Conservation (phyloP, 2,113 vertebrate species). For the Falcunculus frontatus region DNA sequence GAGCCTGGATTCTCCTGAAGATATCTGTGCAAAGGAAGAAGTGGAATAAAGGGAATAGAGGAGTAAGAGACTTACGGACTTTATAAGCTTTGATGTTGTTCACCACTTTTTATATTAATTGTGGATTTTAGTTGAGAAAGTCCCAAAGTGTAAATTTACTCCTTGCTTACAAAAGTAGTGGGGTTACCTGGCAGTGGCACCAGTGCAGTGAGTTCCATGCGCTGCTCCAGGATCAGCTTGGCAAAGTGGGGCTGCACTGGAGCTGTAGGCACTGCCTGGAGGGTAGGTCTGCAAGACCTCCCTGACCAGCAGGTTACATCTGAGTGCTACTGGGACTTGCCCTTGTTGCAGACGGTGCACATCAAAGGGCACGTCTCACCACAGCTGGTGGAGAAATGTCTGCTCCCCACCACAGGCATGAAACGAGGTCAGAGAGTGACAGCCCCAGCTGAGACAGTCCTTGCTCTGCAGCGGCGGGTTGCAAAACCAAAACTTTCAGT, state of each 20-base stretch:
- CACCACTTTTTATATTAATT: background rate
- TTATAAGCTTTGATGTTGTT: background rate
- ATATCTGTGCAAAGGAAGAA: background rate
- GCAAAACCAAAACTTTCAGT: background rate
- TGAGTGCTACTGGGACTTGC: background rate
- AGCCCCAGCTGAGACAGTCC: background rate
- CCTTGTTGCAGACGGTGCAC: background rate
- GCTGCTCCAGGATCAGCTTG: fast-evolving
- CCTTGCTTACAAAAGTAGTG: background rate
- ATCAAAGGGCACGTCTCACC: background rate
- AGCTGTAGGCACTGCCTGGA: background rate
- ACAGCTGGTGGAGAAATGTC: background rate
- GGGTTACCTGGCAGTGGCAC: background rate
- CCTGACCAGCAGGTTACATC: fast-evolving
- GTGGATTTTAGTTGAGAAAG: background rate
- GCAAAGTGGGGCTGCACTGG: fast-evolving
- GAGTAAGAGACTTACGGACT: background rate
- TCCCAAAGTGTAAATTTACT: background rate
- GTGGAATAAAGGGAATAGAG: background rate
- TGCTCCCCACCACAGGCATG: fast-evolving
- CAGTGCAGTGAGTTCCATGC: fast-evolving
- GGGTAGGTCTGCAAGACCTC: background rate
- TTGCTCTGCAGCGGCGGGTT: fast-evolving
- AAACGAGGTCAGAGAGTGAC: background rate
- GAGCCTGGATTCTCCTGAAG: background rate